These are phyloP conservation scores for Drosophila antonietae DNA, from an alignment of 2,888 invertebrate genomes.

Conservation along the genomic window DNA sequence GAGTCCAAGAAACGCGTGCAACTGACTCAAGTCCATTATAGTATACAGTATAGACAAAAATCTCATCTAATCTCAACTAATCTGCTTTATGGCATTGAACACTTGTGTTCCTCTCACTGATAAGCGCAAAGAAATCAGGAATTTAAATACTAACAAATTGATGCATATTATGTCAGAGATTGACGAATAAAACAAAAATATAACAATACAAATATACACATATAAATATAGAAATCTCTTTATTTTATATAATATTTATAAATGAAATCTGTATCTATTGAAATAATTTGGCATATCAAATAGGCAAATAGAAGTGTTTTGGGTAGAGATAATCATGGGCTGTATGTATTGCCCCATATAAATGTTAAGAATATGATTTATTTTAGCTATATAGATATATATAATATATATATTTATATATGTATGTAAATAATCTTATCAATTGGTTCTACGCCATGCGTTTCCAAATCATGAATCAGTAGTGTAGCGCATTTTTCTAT, in stretches of 20 bases:
- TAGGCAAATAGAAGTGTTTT: conserved; percentile 6
- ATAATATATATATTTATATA: conserved; percentile 1
- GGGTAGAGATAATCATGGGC: conserved; percentile 44
- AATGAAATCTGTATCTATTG: background rate
- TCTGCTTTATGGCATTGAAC: conserved; percentile 22
- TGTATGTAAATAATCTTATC: conserved; percentile 53
- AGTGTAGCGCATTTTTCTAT: background rate
- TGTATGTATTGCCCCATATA: conserved; percentile 13
- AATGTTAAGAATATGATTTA: conserved; percentile 63
- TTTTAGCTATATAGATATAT: conserved; percentile 25
- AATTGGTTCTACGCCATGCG: background rate
- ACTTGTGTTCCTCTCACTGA: conserved; percentile 22
- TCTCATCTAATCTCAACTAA: conserved; percentile 16
- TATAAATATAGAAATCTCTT: background rate
- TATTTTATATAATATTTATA: background rate
- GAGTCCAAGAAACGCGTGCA: conserved; percentile 3
- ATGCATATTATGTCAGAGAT: conserved; percentile 21
- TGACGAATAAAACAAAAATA: background rate
- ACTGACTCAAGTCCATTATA: conserved; percentile 6
- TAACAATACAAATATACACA: background rate
- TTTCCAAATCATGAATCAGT: conserved; percentile 16
- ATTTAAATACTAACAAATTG: conserved; percentile 31
- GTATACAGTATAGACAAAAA: conserved; percentile 3
- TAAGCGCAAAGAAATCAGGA: conserved; percentile 10
- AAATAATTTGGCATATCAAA: conserved; percentile 3